Percentiles rank a stretch among this genome's conserved stretches.
Evolutionary conservation across 1,140 invertebrate genomes (phyloP).

Genomic region (Heliconius hermathena): DNA sequence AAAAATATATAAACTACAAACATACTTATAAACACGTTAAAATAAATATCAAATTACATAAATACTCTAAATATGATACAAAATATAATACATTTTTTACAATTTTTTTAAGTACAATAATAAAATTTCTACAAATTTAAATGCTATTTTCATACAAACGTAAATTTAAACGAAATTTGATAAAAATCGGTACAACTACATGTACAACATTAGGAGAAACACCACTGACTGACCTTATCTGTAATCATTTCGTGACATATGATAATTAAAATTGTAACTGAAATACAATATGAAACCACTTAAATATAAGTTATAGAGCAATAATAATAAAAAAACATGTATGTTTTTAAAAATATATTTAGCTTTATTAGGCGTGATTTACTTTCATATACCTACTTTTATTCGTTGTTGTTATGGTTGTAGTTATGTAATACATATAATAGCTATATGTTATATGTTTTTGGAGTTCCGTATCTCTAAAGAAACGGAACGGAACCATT

Average conservation of each 20-base stretch:
- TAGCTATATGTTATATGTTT: no score
- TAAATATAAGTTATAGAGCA: slow-evolving; percentile 9
- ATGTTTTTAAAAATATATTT: background rate
- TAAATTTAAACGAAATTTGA: slow-evolving; percentile 7
- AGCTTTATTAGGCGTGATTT: background rate
- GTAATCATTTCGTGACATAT: slow-evolving; percentile 16
- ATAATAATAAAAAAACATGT: slow-evolving; percentile 7
- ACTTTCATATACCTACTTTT: background rate
- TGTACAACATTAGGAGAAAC: slow-evolving; percentile 19
- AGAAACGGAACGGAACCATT: no score
- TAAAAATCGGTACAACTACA: slow-evolving; percentile 21
- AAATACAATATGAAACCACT: background rate
- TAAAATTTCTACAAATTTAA: no score
- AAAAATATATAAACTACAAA: no score
- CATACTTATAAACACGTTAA: no score
- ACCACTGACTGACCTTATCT: slow-evolving; percentile 8
- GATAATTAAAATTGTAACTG: slow-evolving; percentile 1
- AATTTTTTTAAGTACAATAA: background rate
- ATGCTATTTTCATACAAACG: background rate
- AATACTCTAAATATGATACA: no score
- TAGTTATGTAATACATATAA: no score
- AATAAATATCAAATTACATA: no score
- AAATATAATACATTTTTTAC: background rate
- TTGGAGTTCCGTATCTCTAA: no score
- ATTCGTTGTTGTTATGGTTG: no score